A percentile compares a stretch with the other conserved stretches of the same genome.
phyloP scores from a whole-genome alignment of 2,888 invertebrate genomes.

The Odontocerum albicorne region DNA sequence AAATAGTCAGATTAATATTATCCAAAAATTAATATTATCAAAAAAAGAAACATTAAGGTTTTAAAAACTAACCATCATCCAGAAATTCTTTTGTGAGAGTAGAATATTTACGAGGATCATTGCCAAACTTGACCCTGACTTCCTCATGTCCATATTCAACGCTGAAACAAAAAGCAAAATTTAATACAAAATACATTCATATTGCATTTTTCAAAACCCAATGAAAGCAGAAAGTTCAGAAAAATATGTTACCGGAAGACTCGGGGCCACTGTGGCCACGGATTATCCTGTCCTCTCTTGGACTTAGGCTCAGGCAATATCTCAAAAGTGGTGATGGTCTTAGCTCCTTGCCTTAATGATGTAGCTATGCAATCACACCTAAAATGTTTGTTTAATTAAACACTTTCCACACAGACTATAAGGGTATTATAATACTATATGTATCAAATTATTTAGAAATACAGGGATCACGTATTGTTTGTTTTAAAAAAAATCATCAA shows the following conservation, averaged over 20 bases:
- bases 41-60: too few relatives aligned
- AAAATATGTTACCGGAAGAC: conserved; percentile 70
- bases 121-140: conserved; percentile 85
- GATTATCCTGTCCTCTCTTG: conserved; percentile 83
- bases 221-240: not conserved
- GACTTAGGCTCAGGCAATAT: conserved; percentile 91
- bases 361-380: conserved; percentile 97
- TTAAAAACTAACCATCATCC: conserved; percentile 69
- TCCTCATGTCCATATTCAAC: conserved; percentile 99
- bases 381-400: too few relatives aligned
- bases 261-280: conserved; percentile 98
- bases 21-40: too few relatives aligned
- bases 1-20: too few relatives aligned
- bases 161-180: conserved; percentile 43
- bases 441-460: too few relatives aligned
- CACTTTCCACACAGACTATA: too few relatives aligned
- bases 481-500: too few relatives aligned
- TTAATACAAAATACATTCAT: not conserved
- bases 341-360: conserved; percentile 90
- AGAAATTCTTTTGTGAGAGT: conserved; percentile 95
- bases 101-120: conserved; percentile 91
- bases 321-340: conserved; percentile 92
- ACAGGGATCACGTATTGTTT: too few relatives aligned
- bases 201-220: not conserved
- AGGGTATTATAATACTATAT: too few relatives aligned